Percentiles rank a stretch among this genome's conserved stretches.
These are phyloP conservation scores for Lordiphosa collinella DNA, from an alignment of 1,140 invertebrate species.

Conservation along the genomic window DNA sequence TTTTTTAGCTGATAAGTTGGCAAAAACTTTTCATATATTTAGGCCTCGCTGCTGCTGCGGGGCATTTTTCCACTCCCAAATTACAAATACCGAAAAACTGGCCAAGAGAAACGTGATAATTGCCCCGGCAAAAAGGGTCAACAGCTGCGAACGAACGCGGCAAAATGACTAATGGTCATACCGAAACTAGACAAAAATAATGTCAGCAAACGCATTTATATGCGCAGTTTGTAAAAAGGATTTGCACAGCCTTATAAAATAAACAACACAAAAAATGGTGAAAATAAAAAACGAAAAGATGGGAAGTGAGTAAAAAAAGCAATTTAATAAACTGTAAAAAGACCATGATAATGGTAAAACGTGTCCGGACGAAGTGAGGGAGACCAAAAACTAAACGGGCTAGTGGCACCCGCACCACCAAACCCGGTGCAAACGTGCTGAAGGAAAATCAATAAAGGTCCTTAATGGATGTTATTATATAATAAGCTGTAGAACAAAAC, in stretches of 20 bases:
- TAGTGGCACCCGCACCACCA: constrained; percentile 12
- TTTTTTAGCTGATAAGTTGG: constrained; percentile 44
- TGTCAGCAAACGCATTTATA: constrained; percentile 49
- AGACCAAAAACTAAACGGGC: constrained; percentile 40
- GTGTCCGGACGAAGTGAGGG: constrained; percentile 46
- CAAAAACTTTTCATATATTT: constrained; percentile 33
- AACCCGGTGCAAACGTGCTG: constrained; percentile 44
- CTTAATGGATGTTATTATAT: constrained; percentile 75
- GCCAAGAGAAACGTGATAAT: constrained; percentile 62
- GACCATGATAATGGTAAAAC: constrained; percentile 67
- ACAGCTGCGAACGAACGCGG: constrained; percentile 12
- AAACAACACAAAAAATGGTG: constrained; percentile 52
- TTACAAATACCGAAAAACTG: constrained; percentile 30
- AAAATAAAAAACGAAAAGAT: constrained; percentile 21
- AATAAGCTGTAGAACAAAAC: constrained; percentile 66
- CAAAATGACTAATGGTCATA: constrained; percentile 69
- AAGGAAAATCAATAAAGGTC: constrained; percentile 72
- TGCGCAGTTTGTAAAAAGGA: constrained; percentile 62
- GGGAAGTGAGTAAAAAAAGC: constrained; percentile 26
- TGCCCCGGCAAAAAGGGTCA: constrained; percentile 64
- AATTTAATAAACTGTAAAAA: constrained; percentile 78
- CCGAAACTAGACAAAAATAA: constrained; percentile 27
- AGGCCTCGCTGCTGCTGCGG: constrained; percentile 4
- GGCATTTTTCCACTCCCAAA: constrained; percentile 35
- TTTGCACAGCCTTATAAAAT: constrained; percentile 43